phyloP scores from a whole-genome alignment of 1,140 invertebrate genomes.

The Ptiloglossa arizonensis region DNA sequence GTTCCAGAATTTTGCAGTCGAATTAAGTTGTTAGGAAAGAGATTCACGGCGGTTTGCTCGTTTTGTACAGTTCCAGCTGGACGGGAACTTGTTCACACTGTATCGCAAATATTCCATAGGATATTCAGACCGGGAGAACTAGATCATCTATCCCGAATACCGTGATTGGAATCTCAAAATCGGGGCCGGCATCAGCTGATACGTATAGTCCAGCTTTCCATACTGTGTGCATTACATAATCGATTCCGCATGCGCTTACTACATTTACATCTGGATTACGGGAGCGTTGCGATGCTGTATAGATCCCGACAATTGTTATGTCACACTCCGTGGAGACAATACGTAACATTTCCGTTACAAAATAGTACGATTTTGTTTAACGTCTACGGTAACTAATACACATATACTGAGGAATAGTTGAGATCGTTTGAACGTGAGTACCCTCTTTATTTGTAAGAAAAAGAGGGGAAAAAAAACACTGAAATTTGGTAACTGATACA shows the following conservation, averaged over 20 bases:
- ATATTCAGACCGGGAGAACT: conserved; percentile 39
- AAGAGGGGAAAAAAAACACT: too few relatives aligned
- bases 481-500: neutral
- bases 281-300: conserved; percentile 3
- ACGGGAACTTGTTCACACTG: neutral
- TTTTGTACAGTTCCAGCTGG: too few relatives aligned
- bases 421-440: too few relatives aligned
- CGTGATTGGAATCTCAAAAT: conserved; percentile 59
- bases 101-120: neutral
- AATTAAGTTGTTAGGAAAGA: too few relatives aligned
- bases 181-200: conserved; percentile 46
- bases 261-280: conserved; percentile 37
- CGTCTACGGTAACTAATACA: neutral
- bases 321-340: neutral
- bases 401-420: too few relatives aligned
- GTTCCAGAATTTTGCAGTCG: too few relatives aligned
- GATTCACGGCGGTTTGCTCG: too few relatives aligned
- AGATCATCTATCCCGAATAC: conserved; percentile 40
- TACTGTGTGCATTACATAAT: conserved; percentile 20
- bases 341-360: neutral
- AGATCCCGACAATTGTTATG: neutral
- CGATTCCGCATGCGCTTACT: neutral
- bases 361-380: neutral
- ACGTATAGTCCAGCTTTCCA: neutral
- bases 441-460: too few relatives aligned